Percentiles rank a stretch among this genome's conserved stretches.
phyloP scores from a whole-genome alignment of 2,113 vertebrate species.

The Tychaedon coryphoeus region DNA sequence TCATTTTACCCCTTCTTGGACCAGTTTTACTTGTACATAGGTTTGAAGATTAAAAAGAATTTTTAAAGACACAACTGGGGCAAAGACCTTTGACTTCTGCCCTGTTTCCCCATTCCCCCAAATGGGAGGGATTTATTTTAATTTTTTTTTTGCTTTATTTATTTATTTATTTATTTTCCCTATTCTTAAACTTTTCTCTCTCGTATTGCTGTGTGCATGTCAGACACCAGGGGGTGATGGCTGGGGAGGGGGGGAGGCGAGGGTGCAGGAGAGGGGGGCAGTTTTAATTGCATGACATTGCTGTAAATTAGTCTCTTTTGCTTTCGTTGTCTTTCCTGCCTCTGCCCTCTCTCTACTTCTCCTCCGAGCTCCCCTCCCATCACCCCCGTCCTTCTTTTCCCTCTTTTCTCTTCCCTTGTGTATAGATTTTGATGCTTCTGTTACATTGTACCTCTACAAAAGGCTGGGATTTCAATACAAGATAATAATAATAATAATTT shows the following conservation, averaged over 20 bases:
- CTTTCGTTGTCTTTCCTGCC: constrained; percentile 66
- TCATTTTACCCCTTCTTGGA: constrained; percentile 42
- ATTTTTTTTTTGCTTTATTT: constrained; percentile 23
- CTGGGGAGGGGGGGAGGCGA: constrained; percentile 61
- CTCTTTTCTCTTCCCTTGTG: constrained; percentile 74
- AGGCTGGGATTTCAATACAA: constrained; percentile 73
- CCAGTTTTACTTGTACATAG: constrained; percentile 87
- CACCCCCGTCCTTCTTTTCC: constrained; percentile 59
- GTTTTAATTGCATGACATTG: constrained; percentile 74
- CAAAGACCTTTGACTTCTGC: constrained; percentile 69
- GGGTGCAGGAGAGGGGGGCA: constrained; percentile 66
- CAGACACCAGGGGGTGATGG: constrained; percentile 73
- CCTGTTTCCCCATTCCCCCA: constrained; percentile 73
- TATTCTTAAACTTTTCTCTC: constrained; percentile 84
- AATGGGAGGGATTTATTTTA: constrained; percentile 69
- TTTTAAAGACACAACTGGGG: constrained; percentile 65
- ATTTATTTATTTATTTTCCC: constrained; percentile 70
- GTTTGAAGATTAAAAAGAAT: constrained; percentile 67
- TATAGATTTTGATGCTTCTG: constrained; percentile 85
- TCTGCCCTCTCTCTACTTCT: constrained; percentile 58
- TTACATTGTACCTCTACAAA: constrained; percentile 81
- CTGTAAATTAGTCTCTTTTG: constrained; percentile 69
- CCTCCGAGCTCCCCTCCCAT: constrained; percentile 64
- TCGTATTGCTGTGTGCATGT: constrained; percentile 93
- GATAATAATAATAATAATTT: constrained; percentile 70